These are phyloP conservation scores for Styela clava DNA, from an alignment of 23 tunicate genomes.

Conservation along the genomic window DNA sequence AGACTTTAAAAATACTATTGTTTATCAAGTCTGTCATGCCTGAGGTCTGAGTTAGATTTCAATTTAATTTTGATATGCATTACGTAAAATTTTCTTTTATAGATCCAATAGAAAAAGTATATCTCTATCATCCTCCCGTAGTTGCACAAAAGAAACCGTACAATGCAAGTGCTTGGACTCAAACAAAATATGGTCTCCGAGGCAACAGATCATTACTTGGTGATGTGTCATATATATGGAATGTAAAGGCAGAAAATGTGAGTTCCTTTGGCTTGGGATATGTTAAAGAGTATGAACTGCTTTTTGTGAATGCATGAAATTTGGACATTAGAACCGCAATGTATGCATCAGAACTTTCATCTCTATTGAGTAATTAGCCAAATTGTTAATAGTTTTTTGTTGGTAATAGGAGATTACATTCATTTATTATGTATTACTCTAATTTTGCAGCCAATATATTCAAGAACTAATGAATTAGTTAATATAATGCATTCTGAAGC, in stretches of 20 bases:
- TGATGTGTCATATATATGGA: conserved; percentile 38
- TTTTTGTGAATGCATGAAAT: neutral
- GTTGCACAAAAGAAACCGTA: conserved; percentile 37
- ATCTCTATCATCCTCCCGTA: conserved; percentile 64
- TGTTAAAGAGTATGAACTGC: neutral
- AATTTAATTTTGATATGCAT: no score
- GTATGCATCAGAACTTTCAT: neutral
- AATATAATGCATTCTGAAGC: neutral
- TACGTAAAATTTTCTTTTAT: no score
- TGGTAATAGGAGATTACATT: no score
- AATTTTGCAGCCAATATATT: neutral
- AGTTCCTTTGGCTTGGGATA: neutral
- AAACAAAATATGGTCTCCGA: conserved; percentile 39
- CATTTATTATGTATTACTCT: no score
- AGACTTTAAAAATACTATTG: no score
- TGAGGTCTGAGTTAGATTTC: no score
- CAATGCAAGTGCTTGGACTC: conserved; percentile 37
- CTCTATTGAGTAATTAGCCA: no score
- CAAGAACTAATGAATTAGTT: neutral
- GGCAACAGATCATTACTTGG: conserved; percentile 38
- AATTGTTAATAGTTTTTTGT: no score
- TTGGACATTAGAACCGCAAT: conserved; percentile 8
- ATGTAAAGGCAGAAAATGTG: conserved; percentile 10
- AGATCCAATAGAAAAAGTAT: conserved; percentile 70
- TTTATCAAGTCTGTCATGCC: no score